Evolutionary conservation across 2,888 invertebrate species (phyloP).

Genomic region (Dasypolia templi): DNA sequence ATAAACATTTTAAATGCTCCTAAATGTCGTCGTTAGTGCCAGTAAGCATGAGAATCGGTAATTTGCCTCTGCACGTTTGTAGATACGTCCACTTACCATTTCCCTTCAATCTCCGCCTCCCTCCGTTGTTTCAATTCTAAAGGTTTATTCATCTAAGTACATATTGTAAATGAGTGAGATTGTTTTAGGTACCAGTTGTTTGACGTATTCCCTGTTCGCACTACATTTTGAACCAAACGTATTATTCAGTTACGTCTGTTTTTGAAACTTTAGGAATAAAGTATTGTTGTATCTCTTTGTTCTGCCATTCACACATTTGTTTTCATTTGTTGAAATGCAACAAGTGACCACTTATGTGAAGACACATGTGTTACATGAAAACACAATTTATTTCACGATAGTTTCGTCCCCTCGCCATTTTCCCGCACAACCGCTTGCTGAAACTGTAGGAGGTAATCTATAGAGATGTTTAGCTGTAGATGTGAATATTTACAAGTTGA

Average conservation of each 20-base stretch:
- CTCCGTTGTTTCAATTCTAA: conserved; percentile 4
- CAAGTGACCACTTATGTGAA: conserved; percentile 34
- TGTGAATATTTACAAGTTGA: not conserved
- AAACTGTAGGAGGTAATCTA: conserved; percentile 1
- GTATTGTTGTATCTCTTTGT: conserved; percentile 24
- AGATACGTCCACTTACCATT: not conserved
- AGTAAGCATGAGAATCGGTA: conserved; percentile 30
- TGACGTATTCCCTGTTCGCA: not conserved
- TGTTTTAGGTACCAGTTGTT: not conserved
- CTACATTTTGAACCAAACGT: conserved; percentile 6
- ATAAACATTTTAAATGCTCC: conserved; percentile 15
- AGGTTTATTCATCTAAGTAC: conserved; percentile 18
- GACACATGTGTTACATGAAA: conserved; percentile 31
- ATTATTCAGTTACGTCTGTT: not conserved
- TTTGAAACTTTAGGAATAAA: conserved; percentile 8
- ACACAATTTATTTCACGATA: conserved; percentile 38
- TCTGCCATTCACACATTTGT: conserved; percentile 15
- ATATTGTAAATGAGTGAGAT: conserved; percentile 13
- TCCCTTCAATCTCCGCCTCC: not conserved
- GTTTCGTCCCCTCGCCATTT: conserved; percentile 16
- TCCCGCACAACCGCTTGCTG: conserved; percentile 2
- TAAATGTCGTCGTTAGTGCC: not conserved
- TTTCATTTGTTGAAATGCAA: conserved; percentile 44
- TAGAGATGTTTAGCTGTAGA: not conserved
- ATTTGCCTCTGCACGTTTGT: not conserved